Percentiles rank a stretch among this genome's conserved stretches.
Evolutionary conservation across 2,888 invertebrate species (phyloP).

Genomic region (Antheraea yamamai): DNA sequence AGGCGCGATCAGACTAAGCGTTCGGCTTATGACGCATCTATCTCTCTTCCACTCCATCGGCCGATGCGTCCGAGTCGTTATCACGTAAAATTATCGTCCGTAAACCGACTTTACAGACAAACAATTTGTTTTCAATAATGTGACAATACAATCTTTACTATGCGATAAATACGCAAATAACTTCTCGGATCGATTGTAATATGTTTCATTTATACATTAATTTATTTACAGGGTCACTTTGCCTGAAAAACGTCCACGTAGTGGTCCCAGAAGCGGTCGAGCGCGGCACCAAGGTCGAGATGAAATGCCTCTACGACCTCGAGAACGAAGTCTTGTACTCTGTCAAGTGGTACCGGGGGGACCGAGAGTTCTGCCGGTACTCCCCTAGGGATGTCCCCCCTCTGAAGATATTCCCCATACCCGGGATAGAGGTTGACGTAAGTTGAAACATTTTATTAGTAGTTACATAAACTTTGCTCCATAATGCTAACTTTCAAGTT

Average conservation of each 20-base stretch:
- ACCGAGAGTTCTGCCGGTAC: conserved; percentile 85
- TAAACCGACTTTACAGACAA: too few relatives aligned
- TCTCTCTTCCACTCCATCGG: too few relatives aligned
- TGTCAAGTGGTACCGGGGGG: conserved; percentile 86
- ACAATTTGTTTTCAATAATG: too few relatives aligned
- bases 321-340: conserved; percentile 85
- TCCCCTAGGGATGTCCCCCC: conserved; percentile 84
- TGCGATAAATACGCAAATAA: background rate
- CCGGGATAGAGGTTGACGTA: conserved; percentile 84
- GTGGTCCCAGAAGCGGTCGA: conserved; percentile 85
- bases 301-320: conserved; percentile 85
- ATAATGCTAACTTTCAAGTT: background rate
- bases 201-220: background rate
- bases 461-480: background rate
- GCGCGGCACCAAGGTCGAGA: conserved; percentile 83
- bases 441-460: conserved; percentile 42
- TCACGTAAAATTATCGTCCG: too few relatives aligned
- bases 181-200: background rate
- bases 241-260: conserved; percentile 84
- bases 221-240: conserved; percentile 54
- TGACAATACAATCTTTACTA: too few relatives aligned
- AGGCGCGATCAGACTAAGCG: too few relatives aligned
- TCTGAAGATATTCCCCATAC: conserved; percentile 83
- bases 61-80: too few relatives aligned
- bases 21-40: too few relatives aligned